Evolutionary conservation across 2,797 vertebrate genomes (phyloP).

Genomic region (Cirrhinus mrigala): DNA sequence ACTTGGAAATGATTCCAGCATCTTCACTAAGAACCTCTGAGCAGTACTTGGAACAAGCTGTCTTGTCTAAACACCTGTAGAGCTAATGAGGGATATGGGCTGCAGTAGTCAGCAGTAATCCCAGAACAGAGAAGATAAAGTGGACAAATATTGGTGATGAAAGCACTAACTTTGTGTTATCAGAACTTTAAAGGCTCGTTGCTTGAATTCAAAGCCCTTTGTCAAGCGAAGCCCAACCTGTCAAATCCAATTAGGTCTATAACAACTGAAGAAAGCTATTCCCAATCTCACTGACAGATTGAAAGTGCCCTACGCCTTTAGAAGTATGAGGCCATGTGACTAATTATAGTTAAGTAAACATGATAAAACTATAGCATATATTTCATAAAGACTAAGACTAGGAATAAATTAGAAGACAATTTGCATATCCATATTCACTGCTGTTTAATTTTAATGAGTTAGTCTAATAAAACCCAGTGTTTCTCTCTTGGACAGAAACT

Average conservation of each 20-base stretch:
- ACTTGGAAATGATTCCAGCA: constrained; percentile 5
- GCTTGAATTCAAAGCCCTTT: background rate
- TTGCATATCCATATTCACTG: background rate
- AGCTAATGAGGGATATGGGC: constrained; percentile 22
- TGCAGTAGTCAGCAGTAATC: constrained; percentile 31
- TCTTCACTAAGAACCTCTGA: constrained; percentile 1
- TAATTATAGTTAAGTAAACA: background rate
- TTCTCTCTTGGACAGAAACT: constrained; percentile 70
- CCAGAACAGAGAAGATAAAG: background rate
- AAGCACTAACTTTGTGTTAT: constrained; percentile 5
- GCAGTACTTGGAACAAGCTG: background rate
- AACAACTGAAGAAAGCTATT: background rate
- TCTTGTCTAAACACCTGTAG: constrained; percentile 11
- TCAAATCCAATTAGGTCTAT: background rate
- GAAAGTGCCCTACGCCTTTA: background rate
- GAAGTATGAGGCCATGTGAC: background rate
- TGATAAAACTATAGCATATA: background rate
- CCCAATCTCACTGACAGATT: background rate
- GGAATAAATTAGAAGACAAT: background rate
- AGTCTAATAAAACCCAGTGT: background rate
- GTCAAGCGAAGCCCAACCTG: background rate
- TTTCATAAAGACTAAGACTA: background rate
- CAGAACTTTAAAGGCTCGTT: background rate
- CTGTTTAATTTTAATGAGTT: background rate
- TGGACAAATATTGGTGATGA: background rate